Evolutionary conservation across 2,888 invertebrate species (phyloP).

Genomic region (Meganola albula): DNA sequence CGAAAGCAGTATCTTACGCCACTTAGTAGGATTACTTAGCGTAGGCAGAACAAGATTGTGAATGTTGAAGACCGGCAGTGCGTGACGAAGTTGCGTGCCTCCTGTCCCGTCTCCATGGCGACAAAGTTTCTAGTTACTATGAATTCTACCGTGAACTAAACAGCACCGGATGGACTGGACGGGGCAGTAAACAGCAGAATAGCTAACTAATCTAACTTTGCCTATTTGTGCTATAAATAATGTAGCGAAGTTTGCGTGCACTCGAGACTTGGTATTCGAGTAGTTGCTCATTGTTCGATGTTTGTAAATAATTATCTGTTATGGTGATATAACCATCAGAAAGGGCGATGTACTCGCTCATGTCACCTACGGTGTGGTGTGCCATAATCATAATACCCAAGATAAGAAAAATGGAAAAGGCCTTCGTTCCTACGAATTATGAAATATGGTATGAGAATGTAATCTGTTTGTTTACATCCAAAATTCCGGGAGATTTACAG

Average conservation of each 20-base stretch:
- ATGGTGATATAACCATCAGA: slow-evolving; percentile 12
- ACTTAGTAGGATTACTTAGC: slow-evolving; percentile 22
- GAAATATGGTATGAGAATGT: not conserved
- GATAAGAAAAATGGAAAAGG: not conserved
- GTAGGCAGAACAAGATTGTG: slow-evolving; percentile 32
- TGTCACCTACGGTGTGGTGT: not conserved
- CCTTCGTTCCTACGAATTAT: not conserved
- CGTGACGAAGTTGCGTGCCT: slow-evolving; percentile 51
- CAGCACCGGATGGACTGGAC: slow-evolving; percentile 28
- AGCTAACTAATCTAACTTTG: no score
- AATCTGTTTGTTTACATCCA: not conserved
- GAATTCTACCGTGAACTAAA: slow-evolving; percentile 15
- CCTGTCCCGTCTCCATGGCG: slow-evolving; percentile 42
- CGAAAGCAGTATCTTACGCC: no score
- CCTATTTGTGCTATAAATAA: slow-evolving; percentile 8
- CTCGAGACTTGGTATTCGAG: no score
- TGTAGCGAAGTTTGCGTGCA: no score
- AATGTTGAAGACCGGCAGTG: slow-evolving; percentile 30
- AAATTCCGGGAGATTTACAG: slow-evolving; percentile 4
- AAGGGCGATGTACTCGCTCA: slow-evolving; percentile 6
- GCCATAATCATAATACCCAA: slow-evolving; percentile 1
- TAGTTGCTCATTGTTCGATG: no score
- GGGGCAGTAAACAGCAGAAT: slow-evolving; percentile 23
- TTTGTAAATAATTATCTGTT: no score
- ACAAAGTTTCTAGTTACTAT: slow-evolving; percentile 42